Base-by-base conservation (phyloP, 2,888 invertebrate species). In the Brachypterus glaber region DNA sequence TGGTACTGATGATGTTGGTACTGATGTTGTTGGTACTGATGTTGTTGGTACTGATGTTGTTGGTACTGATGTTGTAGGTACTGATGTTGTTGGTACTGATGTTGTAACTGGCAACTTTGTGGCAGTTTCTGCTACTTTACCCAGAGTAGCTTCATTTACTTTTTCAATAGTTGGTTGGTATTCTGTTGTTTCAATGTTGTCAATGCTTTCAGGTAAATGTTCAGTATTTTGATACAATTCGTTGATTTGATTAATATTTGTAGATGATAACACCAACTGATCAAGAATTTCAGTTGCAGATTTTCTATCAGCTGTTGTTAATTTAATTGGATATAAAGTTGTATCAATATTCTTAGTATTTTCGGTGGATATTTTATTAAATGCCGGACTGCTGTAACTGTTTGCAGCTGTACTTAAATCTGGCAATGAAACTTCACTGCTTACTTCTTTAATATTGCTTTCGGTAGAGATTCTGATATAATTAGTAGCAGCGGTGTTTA, bases 201-300 rank as follows among this genome's bases (percentile, higher is more conserved):
- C 27, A n/a, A n/a, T n/a, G 12, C 12, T 11, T 27, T 27, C 27
- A 5, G 5, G 4, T 5, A 11, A 5, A 11, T 37, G 13, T 39
- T 17, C 26, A 7, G 17, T 25, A 15, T 40, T 37, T 21, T 40
- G 33, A 3, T 50, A 42, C 17, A 62, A 39, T 40, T 62, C 58
- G 39, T 63, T 63, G 17, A 63, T 60, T 46, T 62, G 59, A 36
- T 61, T 57, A 38, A 62, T 58, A 40, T 61, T 60, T 0, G 60
- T 62, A 2, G 58, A 54, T 3, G 57, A 52, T 4, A 59, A 37
- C 17, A 62, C 39, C 7, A 60, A 44, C 40, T 62, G 57, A 35
- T 62, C 54, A 21, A 62, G 44, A 17, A 56, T 43, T 44, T 55
- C 54, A 9, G 53, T 49, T 21, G 49, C 45, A 4, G 48, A 44